Base-by-base conservation (phyloP, 2,888 invertebrate species). In the Fragum sueziense region DNA sequence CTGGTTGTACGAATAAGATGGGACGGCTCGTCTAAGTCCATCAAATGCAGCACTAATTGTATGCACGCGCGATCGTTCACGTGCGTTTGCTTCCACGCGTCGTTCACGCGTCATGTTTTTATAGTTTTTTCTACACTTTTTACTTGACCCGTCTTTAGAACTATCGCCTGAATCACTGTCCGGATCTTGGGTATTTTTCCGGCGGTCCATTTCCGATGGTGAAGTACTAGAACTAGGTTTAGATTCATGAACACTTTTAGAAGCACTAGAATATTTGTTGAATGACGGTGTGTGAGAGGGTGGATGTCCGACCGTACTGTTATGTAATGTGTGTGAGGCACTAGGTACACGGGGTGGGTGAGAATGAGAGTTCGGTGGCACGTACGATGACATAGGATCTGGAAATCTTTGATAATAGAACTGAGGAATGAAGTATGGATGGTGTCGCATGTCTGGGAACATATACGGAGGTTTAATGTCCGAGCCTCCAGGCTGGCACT, bases 1-100 rank as follows among this genome's bases (percentile, higher is more conserved):
- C 93, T 98, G 98, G 91, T 97, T 97, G 92, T 97, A 96, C 57
- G 97, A 97, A 93, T 97, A 98, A 0, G 98, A 96, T 2, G 98
- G 98, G 59, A 98, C 96, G 0, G 97, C 95, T 79, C 95, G 94
- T 61, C 98, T 95, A 14, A 98, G 94, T 0, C 97, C 97, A 86
- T 98, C 98, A 92, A 98, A 98, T 0, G 98, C 98, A 0, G 98
- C 98, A 90, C 97, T 97, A 86, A 98, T 98, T 0, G 98, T 98
- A 93, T 98, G 98, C 0, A 98, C 98, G 70, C 98, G 94, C 7
- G 98, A 97, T 78, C 98, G 94, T 92, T 98, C 98, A 6, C 98
- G 94, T 0, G 98, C 98, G 91, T 98, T 98, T 0, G 98, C 98
- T 92, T 98, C 98, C 91, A 98, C 97, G 85, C 98, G 94, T 86